A percentile compares a stretch with the other conserved stretches of the same genome.
Evolutionary conservation across 2,797 vertebrate species (phyloP).

Genomic region (Lacerta bilineata): DNA sequence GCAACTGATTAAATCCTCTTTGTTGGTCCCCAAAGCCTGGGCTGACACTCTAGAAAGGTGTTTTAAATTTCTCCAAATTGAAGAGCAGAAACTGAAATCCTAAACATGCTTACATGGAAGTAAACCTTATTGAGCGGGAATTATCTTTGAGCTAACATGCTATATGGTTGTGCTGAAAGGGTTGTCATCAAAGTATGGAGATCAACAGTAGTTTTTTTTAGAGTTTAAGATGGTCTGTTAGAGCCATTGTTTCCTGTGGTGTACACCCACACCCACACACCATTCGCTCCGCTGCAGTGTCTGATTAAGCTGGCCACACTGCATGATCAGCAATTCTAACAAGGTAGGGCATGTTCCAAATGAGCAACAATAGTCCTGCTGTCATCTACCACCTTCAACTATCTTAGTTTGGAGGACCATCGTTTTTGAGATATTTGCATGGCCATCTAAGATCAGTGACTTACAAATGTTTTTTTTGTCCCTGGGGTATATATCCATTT

Average conservation of each 20-base stretch:
- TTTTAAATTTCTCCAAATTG: background rate
- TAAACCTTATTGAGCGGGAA: background rate
- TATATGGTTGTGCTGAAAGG: too few relatives aligned
- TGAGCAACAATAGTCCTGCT: too few relatives aligned
- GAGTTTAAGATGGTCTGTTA: too few relatives aligned
- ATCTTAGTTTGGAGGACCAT: background rate
- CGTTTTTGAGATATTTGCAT: background rate
- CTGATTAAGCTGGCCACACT: too few relatives aligned
- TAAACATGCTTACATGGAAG: background rate
- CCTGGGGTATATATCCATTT: too few relatives aligned
- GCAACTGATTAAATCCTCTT: background rate
- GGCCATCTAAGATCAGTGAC: fast-evolving
- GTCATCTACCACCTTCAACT: background rate
- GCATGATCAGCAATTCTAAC: too few relatives aligned
- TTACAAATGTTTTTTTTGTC: background rate
- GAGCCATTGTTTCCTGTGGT: background rate
- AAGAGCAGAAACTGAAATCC: background rate
- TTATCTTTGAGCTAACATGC: background rate
- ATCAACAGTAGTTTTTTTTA: too few relatives aligned
- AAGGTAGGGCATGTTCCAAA: background rate
- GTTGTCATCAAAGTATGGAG: background rate
- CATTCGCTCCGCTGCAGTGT: background rate
- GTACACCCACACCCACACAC: background rate
- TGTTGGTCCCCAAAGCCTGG: background rate
- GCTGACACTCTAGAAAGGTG: background rate